phyloP scores from a whole-genome alignment of 2,888 invertebrate species.

The Hydrotaea diabolus region DNA sequence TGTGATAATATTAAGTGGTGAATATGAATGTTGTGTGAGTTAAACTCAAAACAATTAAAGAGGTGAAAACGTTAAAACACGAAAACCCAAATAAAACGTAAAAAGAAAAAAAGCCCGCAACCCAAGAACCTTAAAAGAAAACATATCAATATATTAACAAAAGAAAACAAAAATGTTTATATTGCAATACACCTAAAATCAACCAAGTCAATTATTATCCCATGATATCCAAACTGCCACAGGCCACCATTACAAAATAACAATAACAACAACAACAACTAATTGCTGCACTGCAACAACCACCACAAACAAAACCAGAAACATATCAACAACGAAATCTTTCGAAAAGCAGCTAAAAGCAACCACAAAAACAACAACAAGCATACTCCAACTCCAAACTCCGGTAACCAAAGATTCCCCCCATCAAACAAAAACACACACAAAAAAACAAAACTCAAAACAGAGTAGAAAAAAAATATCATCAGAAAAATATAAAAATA shows the following conservation, averaged over 20 bases:
- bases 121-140: constrained; percentile 22
- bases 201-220: constrained; percentile 32
- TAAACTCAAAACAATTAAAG: constrained; percentile 20
- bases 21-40: not conserved
- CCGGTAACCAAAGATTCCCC: constrained; percentile 16
- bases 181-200: not conserved
- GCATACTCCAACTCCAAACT: not conserved
- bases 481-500: constrained; percentile 3
- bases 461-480: not conserved
- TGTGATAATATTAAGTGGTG: not conserved
- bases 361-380: not conserved
- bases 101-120: constrained; percentile 27
- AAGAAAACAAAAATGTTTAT: constrained; percentile 16
- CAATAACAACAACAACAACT: no score
- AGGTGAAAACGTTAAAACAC: constrained; percentile 13
- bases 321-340: constrained; percentile 33
- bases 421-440: no score
- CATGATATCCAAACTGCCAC: constrained; percentile 7
- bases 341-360: constrained; percentile 30
- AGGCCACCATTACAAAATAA: constrained; percentile 11
- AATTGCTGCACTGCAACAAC: constrained; percentile 26
- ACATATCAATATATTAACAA: constrained; percentile 45
- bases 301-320: constrained; percentile 30
- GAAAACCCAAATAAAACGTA: constrained; percentile 12
- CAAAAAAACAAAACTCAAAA: not conserved